Conservation (phyloP, 2,113 vertebrate genomes). For the Phalacrocorax aristotelis region DNA sequence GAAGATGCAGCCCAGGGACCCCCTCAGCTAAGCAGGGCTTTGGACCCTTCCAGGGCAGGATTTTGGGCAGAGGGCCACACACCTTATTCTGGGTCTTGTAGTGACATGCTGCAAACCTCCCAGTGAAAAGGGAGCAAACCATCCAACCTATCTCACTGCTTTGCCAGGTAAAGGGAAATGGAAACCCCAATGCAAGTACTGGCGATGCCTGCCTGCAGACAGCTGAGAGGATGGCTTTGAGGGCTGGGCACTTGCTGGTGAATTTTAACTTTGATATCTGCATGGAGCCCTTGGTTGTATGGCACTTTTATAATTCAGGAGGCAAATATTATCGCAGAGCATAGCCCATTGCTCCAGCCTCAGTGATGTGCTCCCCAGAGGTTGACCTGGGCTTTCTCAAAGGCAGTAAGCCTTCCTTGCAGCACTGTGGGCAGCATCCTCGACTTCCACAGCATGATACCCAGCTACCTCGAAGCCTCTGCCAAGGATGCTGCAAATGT, state of each 20-base stretch:
- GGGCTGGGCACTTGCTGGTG: background rate
- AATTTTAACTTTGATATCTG: background rate
- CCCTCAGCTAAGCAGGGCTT: background rate
- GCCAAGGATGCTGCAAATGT: background rate
- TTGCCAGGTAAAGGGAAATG: background rate
- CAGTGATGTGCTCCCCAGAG: background rate
- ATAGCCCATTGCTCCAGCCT: fast-evolving
- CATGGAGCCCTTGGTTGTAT: background rate
- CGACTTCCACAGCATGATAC: fast-evolving
- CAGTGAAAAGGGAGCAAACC: background rate
- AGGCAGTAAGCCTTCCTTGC: background rate
- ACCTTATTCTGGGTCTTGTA: background rate
- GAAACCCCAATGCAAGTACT: background rate
- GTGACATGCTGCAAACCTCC: background rate
- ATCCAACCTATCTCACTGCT: fast-evolving
- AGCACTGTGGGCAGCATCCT: fast-evolving
- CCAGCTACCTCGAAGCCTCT: background rate
- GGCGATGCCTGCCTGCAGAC: background rate
- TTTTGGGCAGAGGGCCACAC: fast-evolving
- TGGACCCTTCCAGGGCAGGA: background rate
- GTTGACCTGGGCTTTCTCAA: background rate
- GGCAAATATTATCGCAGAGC: background rate
- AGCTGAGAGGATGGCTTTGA: background rate
- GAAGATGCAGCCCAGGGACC: background rate
- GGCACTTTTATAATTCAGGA: background rate